Evolutionary conservation across 2,113 vertebrate genomes (phyloP).

Genomic region (Orycteropus afer): DNA sequence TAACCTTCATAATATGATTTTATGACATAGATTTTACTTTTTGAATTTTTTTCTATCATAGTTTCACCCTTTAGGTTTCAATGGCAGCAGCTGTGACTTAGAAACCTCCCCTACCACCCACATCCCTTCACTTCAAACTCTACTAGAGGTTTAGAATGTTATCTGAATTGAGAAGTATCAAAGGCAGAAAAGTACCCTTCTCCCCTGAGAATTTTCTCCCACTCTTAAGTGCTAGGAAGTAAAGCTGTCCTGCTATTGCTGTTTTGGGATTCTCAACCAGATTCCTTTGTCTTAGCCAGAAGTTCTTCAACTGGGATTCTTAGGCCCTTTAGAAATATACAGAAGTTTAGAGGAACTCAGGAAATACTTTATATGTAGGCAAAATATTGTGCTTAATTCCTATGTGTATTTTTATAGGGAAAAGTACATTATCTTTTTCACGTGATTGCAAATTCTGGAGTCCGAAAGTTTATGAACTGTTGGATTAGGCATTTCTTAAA

Average conservation of each 20-base stretch:
- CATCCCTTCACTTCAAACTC: neutral
- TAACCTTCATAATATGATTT: neutral
- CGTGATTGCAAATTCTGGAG: neutral
- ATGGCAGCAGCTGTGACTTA: neutral
- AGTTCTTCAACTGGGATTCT: neutral
- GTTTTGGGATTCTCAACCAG: neutral
- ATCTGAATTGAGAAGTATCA: neutral
- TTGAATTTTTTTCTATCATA: neutral
- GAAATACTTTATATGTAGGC: neutral
- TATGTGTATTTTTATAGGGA: neutral
- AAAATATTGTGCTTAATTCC: neutral
- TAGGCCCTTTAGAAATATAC: neutral
- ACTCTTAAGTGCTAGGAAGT: neutral
- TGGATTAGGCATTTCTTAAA: neutral
- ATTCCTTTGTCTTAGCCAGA: neutral
- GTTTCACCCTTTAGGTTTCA: neutral
- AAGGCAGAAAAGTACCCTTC: neutral
- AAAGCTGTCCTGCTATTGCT: neutral
- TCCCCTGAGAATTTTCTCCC: neutral
- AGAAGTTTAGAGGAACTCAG: neutral
- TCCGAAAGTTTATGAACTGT: neutral
- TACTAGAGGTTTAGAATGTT: neutral
- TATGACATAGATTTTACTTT: neutral
- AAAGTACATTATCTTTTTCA: neutral
- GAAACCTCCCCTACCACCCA: neutral